phyloP scores from a whole-genome alignment of 2,113 vertebrate genomes.

The Trogon surrucura region DNA sequence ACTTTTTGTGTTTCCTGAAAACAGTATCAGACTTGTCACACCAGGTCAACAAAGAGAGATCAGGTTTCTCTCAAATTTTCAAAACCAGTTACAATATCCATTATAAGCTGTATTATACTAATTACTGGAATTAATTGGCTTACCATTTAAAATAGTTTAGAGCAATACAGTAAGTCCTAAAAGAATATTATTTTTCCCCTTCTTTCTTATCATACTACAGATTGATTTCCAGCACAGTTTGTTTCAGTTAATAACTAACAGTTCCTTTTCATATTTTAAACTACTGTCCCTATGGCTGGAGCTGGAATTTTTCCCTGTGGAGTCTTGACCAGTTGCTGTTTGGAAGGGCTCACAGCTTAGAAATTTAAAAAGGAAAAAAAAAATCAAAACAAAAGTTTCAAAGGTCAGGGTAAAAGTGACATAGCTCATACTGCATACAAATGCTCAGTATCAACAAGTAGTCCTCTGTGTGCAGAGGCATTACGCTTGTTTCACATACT shows the following conservation, averaged over 20 bases:
- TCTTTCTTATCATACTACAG: background rate
- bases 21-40: fast-evolving
- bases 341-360: background rate
- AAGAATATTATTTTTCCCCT: background rate
- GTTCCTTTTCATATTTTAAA: background rate
- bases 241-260: background rate
- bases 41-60: background rate
- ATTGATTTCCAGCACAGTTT: background rate
- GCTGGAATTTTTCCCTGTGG: background rate
- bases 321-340: background rate
- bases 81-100: background rate
- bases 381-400: background rate
- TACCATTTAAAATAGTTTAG: background rate
- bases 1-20: background rate
- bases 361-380: background rate
- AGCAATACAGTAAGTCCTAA: background rate
- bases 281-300: background rate
- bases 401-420: background rate
- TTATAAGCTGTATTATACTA: background rate
- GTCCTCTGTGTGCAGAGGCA: background rate
- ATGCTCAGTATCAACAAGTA: background rate
- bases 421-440: background rate
- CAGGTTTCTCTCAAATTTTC: background rate
- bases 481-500: background rate
- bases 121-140: background rate